These are phyloP conservation scores for Fissipunctia ypsillon DNA, from an alignment of 2,888 invertebrate species.

Conservation along the genomic window DNA sequence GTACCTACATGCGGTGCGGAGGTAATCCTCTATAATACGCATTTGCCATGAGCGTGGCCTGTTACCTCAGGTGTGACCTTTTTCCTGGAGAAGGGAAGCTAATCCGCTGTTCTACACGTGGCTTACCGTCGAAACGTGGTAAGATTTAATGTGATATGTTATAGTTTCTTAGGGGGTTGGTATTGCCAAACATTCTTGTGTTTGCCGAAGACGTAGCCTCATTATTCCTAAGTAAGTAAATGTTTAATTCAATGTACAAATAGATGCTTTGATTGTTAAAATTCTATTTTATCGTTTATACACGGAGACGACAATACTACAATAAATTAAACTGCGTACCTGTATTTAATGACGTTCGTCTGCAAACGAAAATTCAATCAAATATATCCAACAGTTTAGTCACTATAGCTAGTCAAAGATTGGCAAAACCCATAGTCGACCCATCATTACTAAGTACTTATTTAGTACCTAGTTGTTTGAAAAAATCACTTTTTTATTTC, in stretches of 20 bases:
- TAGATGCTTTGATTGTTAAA: background rate
- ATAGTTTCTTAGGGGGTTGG: constrained; percentile 22
- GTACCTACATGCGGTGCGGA: constrained; percentile 1
- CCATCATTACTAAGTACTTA: no score
- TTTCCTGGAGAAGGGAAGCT: constrained; percentile 32
- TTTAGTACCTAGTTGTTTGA: no score
- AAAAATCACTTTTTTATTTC: no score
- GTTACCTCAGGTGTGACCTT: constrained; percentile 56
- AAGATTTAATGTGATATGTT: constrained; percentile 44
- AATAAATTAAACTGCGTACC: no score
- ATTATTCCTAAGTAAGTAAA: background rate
- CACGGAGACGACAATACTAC: no score
- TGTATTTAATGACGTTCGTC: no score
- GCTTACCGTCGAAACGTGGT: constrained; percentile 43
- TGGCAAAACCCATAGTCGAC: no score
- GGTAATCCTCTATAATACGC: constrained; percentile 37
- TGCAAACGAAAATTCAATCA: no score
- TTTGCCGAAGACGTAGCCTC: background rate
- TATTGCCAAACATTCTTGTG: background rate
- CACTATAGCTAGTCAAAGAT: no score
- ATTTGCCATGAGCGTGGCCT: constrained; percentile 33
- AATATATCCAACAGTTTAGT: no score
- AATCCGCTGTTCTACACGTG: constrained; percentile 45
- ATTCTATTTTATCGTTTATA: no score
- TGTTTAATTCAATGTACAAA: no score